Base-by-base conservation (phyloP, 2,113 vertebrate species). In the Misgurnus mizolepis region DNA sequence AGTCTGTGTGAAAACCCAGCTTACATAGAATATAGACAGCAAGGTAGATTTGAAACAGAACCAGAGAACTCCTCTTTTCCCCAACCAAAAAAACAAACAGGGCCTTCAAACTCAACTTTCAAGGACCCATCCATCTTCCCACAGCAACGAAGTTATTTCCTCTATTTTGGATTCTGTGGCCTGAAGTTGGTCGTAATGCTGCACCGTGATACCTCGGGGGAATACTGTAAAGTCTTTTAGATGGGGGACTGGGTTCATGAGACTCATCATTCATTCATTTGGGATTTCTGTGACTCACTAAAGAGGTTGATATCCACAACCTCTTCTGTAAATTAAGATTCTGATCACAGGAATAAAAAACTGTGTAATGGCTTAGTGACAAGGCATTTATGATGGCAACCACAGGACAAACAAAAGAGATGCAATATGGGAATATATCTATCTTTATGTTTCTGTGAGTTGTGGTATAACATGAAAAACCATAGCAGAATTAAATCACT, bases 121-220 rank as follows among this genome's bases (percentile, higher is more conserved):
- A 83, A 22, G 66, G 43, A 47, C 49, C 55, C 68, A 76, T 80
- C 50, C 72, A 64, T 81, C 43, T 62, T 71, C 27, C 5, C 1
- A 81, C 62, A 81, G 82, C 56, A 34, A 56, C 55, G 72, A 67
- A 83, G 72, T 84, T 7, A 69, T 85, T 53, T 53, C 50, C 50
- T 53, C 50, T 53, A 14, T 58, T 90, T 86, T 70, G 73, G 82
- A 73, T 80, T 86, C 41, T 34, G 17, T 27, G 15, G 56, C 82
- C 82, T 86, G 4, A 22, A 60, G 75, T 67, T 40, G 18, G 5
- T 45, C 82, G 70, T 41, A 75, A 34, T 53, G 34, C 55, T 45
- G 60, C 76, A 18, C 15, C 85, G 66, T 77, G 77, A 82, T 58
- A 85, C 74, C 78, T 83, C 55, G 83, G 56, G 74, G 76, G 47